Evolutionary conservation across 2,888 invertebrate genomes (phyloP).

Genomic region (Mythimna lalbum): DNA sequence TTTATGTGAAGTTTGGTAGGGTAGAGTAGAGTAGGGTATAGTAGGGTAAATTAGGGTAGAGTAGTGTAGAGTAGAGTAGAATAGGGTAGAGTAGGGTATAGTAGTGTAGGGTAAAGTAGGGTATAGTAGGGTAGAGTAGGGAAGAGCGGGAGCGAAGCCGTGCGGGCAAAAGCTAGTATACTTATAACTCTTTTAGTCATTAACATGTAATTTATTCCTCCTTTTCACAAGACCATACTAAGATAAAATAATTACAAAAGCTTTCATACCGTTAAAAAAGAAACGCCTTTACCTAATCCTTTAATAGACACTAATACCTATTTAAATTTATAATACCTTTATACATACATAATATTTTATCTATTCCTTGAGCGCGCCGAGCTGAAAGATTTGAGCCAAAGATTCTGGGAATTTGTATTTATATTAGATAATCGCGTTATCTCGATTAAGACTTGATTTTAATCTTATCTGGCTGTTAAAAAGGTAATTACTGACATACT

Average conservation of each 20-base stretch:
- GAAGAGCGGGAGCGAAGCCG: too few species aligned
- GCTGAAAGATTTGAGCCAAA: conserved; percentile 20
- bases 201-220: too few species aligned
- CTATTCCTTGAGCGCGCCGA: conserved; percentile 22
- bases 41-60: too few species aligned
- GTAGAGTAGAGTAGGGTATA: too few species aligned
- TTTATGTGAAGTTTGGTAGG: too few species aligned
- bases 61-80: too few species aligned
- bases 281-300: neutral
- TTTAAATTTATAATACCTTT: conserved; percentile 35
- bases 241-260: neutral
- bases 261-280: neutral
- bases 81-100: too few species aligned
- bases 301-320: conserved; percentile 1
- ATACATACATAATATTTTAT: conserved; percentile 23
- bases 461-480: conserved; percentile 58
- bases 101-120: too few species aligned
- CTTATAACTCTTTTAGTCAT: too few species aligned
- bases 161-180: too few species aligned
- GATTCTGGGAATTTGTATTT: conserved; percentile 55
- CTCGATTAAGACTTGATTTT: conserved; percentile 42
- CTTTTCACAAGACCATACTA: too few species aligned
- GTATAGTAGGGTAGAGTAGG: too few species aligned
- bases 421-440: conserved; percentile 59
- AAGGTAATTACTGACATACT: conserved; percentile 52